Evolutionary conservation across 2,888 invertebrate genomes (phyloP), one percentile per base, ranked within the genome.

Genomic region (Hirudinaria manillensis): DNA sequence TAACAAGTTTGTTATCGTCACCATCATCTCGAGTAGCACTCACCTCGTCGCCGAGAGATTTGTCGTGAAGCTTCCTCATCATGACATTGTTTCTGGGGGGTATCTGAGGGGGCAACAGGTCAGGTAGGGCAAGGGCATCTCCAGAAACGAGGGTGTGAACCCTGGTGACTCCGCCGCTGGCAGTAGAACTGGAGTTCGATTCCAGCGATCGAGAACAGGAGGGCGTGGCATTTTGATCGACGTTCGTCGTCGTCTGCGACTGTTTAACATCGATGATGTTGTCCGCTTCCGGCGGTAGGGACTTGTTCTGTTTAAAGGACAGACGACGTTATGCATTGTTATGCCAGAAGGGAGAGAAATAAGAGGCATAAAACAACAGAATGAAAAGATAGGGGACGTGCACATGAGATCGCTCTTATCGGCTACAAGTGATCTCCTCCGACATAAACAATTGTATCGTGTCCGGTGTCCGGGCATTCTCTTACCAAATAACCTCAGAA

Each of bases 31-130:
- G 10, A 68, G 27, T 34, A 68, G 13, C 27, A 76, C 90, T 88
- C 88, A 95, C 95, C 93, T 96, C 96, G 87, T 96, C 96, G 84
- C 93, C 94, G 82, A 92, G 92, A 80, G 93, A 91, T 86, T 73
- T 73, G 88, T 96, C 95, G 84, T 91, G 92, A 4, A 84, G 83
- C 74, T 94, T 88, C 32, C 81, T 92, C 91, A 55, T 55, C 32
- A 32, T 74, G 67, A 67, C 71, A 61, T 36, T 71, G 55, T 81
- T 82, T 81, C 53, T 83, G 80, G 79, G 84, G 7, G 81, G 83
- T 16, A 83, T 83, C 79, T 85, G 85, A 7, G 85, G 93, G 84
- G 94, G 95, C 80, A 97, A 89, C 81, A 97, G 89, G 88, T 97
- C 97, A 74, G 97, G 97, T 81, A 97, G 89, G 76, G 96, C 96